These are phyloP conservation scores for Callospermophilus lateralis DNA, from an alignment of 2,113 vertebrate genomes.

Conservation along the genomic window DNA sequence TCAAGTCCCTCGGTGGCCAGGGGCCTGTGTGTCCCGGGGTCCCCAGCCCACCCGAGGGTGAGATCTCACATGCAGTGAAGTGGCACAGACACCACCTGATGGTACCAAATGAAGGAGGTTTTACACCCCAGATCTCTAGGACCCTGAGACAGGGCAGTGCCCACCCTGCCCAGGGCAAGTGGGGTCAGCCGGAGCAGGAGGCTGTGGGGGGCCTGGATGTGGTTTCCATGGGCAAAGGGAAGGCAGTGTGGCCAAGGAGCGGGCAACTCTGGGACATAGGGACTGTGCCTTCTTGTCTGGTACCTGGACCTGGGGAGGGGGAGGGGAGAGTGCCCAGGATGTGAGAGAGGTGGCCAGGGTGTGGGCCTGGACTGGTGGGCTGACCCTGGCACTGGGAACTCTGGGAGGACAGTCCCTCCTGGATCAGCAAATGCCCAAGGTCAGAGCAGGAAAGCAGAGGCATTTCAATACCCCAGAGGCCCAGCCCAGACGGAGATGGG, in stretches of 20 bases:
- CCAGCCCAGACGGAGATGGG: rapidly evolving
- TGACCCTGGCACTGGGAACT: too few species aligned
- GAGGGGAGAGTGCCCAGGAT: too few species aligned
- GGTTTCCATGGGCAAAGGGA: background rate
- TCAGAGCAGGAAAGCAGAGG: too few species aligned
- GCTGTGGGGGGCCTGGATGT: too few species aligned
- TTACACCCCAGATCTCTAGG: background rate
- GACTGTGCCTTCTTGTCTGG: background rate
- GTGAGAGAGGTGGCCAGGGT: rapidly evolving
- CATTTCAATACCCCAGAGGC: rapidly evolving
- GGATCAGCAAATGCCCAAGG: background rate
- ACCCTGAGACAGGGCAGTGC: rapidly evolving
- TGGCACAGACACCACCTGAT: too few species aligned
- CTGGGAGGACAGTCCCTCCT: background rate
- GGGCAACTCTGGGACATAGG: background rate
- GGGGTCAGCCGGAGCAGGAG: background rate
- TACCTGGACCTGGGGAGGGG: background rate
- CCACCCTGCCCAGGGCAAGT: too few species aligned
- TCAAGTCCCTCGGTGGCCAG: too few species aligned
- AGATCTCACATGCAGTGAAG: too few species aligned
- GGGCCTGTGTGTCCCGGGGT: background rate
- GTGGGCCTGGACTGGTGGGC: background rate
- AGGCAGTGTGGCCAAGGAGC: rapidly evolving
- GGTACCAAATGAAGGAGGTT: too few species aligned
- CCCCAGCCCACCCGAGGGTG: too few species aligned